Evolutionary conservation across 2,113 vertebrate species (phyloP).

Genomic region (Gorsachius goisagi): DNA sequence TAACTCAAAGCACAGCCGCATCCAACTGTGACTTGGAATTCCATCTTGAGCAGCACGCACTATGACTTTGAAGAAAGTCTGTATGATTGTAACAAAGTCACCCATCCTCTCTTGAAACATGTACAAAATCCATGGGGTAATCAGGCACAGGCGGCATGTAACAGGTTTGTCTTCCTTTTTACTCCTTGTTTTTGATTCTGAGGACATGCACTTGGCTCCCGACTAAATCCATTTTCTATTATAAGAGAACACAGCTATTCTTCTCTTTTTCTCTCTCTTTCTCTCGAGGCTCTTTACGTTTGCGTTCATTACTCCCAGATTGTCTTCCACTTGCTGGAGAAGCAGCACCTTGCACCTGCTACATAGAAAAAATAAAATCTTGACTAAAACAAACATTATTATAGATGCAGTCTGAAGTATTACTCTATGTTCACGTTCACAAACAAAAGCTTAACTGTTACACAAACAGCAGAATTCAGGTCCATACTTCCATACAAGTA

Average conservation of each 20-base stretch:
- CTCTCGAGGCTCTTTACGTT: constrained; percentile 87
- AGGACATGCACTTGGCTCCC: constrained; percentile 64
- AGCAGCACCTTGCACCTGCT: constrained; percentile 72
- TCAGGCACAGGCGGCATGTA: constrained; percentile 96
- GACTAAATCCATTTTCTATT: constrained; percentile 71
- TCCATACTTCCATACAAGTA: not conserved
- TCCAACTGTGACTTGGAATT: constrained; percentile 75
- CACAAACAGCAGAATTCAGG: not conserved
- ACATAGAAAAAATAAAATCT: not conserved
- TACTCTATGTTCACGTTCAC: not conserved
- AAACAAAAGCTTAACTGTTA: not conserved
- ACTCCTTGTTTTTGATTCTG: constrained; percentile 65
- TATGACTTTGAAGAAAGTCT: constrained; percentile 83
- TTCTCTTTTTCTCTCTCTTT: constrained; percentile 83
- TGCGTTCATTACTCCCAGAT: constrained; percentile 83
- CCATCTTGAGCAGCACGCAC: constrained; percentile 78
- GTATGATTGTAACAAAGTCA: constrained; percentile 82
- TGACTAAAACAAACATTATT: not conserved
- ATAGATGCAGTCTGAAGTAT: not conserved
- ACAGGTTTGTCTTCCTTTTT: constrained; percentile 76
- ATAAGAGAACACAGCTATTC: constrained; percentile 94
- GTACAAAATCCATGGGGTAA: constrained; percentile 75
- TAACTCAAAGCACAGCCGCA: constrained; percentile 78
- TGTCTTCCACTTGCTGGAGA: constrained; percentile 85
- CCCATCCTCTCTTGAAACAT: constrained; percentile 74